phyloP scores from a whole-genome alignment of 2,113 vertebrate genomes.

The Hippocampus comes region DNA sequence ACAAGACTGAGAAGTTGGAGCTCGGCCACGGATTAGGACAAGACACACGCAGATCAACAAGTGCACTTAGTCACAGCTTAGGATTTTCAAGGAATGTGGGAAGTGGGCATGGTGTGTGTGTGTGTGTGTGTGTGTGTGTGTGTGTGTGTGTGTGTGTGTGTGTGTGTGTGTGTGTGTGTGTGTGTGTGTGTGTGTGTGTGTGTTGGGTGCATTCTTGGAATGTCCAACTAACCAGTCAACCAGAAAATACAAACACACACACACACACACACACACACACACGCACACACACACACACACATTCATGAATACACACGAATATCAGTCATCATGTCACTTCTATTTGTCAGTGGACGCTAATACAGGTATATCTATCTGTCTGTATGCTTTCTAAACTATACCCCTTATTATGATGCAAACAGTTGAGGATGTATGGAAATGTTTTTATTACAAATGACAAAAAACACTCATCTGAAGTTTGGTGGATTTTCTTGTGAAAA shows the following conservation, averaged over 20 bases:
- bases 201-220: no score
- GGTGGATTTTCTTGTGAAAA: neutral
- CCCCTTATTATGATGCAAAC: neutral
- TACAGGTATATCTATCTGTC: neutral
- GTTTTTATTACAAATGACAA: neutral
- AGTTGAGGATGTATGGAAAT: neutral
- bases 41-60: conserved; percentile 73
- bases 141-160: no score
- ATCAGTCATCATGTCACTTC: conserved; percentile 55
- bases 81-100: conserved; percentile 71
- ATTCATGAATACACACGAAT: conserved; percentile 18
- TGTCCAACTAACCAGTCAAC: no score
- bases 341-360: conserved; percentile 49
- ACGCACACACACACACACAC: conserved; percentile 36
- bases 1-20: neutral
- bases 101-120: conserved; percentile 8
- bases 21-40: conserved; percentile 25
- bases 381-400: conserved; percentile 20
- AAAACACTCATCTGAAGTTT: neutral
- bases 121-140: no score
- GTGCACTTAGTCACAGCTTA: conserved; percentile 76
- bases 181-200: no score
- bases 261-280: conserved; percentile 37
- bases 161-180: no score
- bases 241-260: conserved; percentile 14